phyloP scores from a whole-genome alignment of 2,797 vertebrate genomes.

The Lycodopsis pacificus region DNA sequence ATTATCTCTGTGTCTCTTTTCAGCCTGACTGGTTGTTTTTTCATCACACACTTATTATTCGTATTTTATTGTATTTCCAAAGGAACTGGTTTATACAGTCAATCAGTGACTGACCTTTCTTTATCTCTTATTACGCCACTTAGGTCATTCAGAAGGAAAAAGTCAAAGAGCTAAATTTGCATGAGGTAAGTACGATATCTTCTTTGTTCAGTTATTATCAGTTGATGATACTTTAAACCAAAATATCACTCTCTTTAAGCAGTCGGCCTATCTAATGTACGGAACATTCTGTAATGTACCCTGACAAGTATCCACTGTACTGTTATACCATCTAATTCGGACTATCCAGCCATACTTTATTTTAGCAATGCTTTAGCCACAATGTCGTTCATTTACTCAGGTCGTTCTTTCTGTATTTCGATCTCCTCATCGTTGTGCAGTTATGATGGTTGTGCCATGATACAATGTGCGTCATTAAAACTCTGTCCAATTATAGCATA shows the following conservation, averaged over 20 bases:
- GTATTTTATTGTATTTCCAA: conserved; percentile 1
- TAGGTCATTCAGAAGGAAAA: conserved; percentile 99
- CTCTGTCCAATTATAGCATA: no score
- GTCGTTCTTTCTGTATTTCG: not conserved
- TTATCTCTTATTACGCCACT: conserved; percentile 65
- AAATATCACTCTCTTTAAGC: not conserved
- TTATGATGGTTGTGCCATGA: not conserved
- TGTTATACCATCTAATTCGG: not conserved
- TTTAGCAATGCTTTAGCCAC: not conserved
- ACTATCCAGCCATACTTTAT: not conserved
- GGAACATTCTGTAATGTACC: conserved; percentile 33
- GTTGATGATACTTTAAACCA: not conserved
- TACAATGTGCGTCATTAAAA: not conserved
- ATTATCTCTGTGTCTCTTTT: conserved; percentile 2
- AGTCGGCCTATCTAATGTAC: not conserved
- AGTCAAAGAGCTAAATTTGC: conserved; percentile 98
- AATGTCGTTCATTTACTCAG: not conserved
- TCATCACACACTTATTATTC: not conserved
- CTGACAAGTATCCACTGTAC: conserved; percentile 10
- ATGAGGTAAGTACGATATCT: conserved; percentile 90
- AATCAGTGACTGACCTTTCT: conserved; percentile 21
- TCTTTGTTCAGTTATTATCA: conserved; percentile 21
- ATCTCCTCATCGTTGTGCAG: not conserved
- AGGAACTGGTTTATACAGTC: not conserved
- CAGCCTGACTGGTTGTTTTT: not conserved